phyloP scores from a whole-genome alignment of 53 echinoderm and acorn worm genomes.

The Patiria pectinifera region DNA sequence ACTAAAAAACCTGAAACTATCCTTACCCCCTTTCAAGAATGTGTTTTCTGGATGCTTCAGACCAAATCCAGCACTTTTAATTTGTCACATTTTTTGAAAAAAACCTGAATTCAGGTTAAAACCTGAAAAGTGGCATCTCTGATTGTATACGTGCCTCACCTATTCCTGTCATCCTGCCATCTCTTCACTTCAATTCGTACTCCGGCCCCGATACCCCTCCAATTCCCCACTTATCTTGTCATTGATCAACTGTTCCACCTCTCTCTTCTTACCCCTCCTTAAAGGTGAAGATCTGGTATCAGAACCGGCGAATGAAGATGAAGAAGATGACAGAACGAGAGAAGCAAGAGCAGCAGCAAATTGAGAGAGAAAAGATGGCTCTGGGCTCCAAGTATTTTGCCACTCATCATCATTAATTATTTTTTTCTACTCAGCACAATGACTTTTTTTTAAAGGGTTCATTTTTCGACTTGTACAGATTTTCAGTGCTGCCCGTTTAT shows the following conservation, averaged over 20 bases:
- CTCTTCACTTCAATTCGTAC: too few relatives aligned
- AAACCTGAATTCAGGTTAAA: too few relatives aligned
- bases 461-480: background rate
- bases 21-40: too few relatives aligned
- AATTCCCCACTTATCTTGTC: too few relatives aligned
- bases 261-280: background rate
- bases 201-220: too few relatives aligned
- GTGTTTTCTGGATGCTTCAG: too few relatives aligned
- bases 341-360: slow-evolving; percentile 83
- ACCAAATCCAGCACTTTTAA: too few relatives aligned
- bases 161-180: too few relatives aligned
- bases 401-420: slow-evolving; percentile 10
- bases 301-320: slow-evolving; percentile 96
- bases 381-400: slow-evolving; percentile 78
- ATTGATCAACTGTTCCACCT: background rate
- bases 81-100: too few relatives aligned
- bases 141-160: too few relatives aligned
- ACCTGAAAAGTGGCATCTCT: too few relatives aligned
- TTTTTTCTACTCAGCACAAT: background rate
- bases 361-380: slow-evolving; percentile 84
- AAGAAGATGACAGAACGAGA: slow-evolving; percentile 97
- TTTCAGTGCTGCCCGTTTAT: background rate
- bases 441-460: background rate
- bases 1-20: too few relatives aligned
- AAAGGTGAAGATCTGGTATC: slow-evolving; percentile 98